Evolutionary conservation across 2,888 invertebrate species (phyloP).

Genomic region (Encarsia formosa): DNA sequence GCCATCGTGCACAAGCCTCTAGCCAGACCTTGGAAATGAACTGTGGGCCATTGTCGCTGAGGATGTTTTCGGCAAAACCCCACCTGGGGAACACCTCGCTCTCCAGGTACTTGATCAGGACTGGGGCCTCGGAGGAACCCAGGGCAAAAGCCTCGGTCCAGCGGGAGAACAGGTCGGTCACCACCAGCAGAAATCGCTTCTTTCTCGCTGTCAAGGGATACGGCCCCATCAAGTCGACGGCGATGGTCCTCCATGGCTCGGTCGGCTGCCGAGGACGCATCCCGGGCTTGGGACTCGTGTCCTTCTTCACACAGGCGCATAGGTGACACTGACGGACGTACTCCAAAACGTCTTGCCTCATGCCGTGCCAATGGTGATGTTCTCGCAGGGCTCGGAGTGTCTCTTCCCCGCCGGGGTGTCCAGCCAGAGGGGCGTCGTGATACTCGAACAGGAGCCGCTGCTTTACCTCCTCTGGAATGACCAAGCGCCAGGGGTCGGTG

Average conservation of each 20-base stretch:
- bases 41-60: conserved; percentile 19
- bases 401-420: conserved; percentile 31
- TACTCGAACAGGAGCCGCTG: not conserved
- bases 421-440: conserved; percentile 21
- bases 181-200: conserved; percentile 24
- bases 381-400: conserved; percentile 17
- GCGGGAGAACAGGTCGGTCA: conserved; percentile 28
- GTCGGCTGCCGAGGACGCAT: conserved; percentile 8
- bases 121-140: not conserved
- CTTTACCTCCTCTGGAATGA: not conserved
- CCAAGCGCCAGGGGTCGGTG: not conserved
- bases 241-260: conserved; percentile 15
- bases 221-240: conserved; percentile 28
- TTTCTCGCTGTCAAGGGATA: conserved; percentile 21
- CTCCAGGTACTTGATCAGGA: conserved; percentile 1
- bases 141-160: conserved; percentile 31
- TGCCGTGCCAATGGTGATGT: conserved; percentile 18
- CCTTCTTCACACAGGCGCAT: too few species aligned
- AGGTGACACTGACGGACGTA: too few species aligned
- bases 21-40: conserved; percentile 4
- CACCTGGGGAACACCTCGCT: conserved; percentile 3
- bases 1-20: not conserved
- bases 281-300: too few species aligned
- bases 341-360: conserved; percentile 5
- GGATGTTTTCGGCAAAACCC: conserved; percentile 10